Conservation (phyloP, 1,140 invertebrate genomes). For the Lysiphlebus fabarum region DNA sequence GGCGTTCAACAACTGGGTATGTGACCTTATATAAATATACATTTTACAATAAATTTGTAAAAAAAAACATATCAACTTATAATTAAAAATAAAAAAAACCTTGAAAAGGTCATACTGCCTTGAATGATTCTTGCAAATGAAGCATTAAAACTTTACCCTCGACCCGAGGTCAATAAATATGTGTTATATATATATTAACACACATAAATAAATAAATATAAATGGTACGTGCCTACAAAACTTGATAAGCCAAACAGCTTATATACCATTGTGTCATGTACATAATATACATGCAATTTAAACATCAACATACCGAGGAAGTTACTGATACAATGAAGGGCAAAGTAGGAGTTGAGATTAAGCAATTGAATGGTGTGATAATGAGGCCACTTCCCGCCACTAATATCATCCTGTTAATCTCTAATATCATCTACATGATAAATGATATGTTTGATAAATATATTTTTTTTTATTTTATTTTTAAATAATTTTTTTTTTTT, state of each 20-base stretch:
- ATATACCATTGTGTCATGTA: constrained; percentile 13
- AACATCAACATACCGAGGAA: background rate
- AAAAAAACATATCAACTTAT: no score
- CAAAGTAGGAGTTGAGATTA: constrained; percentile 33
- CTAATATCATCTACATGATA: background rate
- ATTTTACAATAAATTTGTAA: no score
- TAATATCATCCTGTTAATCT: constrained; percentile 40
- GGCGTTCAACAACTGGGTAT: no score
- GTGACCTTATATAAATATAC: no score
- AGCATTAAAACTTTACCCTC: no score
- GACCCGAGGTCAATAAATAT: background rate
- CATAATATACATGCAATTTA: background rate
- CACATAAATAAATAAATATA: no score
- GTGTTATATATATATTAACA: background rate
- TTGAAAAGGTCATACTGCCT: background rate
- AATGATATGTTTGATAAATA: no score
- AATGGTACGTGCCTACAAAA: constrained; percentile 13
- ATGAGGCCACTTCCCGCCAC: constrained; percentile 46
- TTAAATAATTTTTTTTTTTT: no score
- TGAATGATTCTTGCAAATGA: background rate
- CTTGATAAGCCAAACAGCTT: constrained; percentile 14
- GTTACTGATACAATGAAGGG: background rate
- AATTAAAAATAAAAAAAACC: no score
- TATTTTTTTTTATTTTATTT: no score
- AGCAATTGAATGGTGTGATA: constrained; percentile 47